Conservation (phyloP, 2,888 invertebrate species). For the Teleogryllus oceanicus region DNA sequence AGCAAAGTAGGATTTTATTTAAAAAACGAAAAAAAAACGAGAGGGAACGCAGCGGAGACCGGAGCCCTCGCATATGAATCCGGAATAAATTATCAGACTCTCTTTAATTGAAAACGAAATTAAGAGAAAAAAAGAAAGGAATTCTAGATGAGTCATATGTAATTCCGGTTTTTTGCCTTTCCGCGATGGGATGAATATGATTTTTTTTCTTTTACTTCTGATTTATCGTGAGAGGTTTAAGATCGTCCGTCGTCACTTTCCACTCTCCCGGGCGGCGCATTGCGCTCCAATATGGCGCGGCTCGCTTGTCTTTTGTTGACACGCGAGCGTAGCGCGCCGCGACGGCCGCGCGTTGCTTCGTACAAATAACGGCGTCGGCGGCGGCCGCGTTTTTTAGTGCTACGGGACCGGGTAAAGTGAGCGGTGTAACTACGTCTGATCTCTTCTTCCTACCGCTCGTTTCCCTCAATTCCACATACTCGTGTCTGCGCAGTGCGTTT, state of each 20-base stretch:
- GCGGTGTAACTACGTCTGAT: too few relatives aligned
- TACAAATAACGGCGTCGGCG: too few relatives aligned
- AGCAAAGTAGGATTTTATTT: conserved; percentile 5
- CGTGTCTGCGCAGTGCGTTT: too few relatives aligned
- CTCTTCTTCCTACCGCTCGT: too few relatives aligned
- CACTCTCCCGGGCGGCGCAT: not conserved
- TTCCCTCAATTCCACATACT: too few relatives aligned
- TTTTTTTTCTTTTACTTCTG: conserved; percentile 3
- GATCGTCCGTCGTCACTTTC: not conserved
- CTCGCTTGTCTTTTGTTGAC: conserved; percentile 1
- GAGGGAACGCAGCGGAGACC: not conserved
- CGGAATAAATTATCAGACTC: conserved; percentile 21
- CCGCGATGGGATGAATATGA: not conserved
- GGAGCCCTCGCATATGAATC: conserved; percentile 12
- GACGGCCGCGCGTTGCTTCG: not conserved
- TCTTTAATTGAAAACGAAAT: conserved; percentile 19
- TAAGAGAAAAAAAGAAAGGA: conserved; percentile 21
- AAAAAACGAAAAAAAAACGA: conserved; percentile 19
- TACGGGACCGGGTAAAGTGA: too few relatives aligned
- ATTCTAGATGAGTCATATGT: conserved; percentile 19
- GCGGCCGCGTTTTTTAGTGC: too few relatives aligned
- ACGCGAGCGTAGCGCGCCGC: not conserved
- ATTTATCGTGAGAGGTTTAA: not conserved
- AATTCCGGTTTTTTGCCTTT: conserved; percentile 6
- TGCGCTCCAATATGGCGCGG: not conserved